Percentiles rank a stretch among this genome's conserved stretches.
Conservation (phyloP, 2,888 invertebrate species). For the Conchocele bisecta region DNA sequence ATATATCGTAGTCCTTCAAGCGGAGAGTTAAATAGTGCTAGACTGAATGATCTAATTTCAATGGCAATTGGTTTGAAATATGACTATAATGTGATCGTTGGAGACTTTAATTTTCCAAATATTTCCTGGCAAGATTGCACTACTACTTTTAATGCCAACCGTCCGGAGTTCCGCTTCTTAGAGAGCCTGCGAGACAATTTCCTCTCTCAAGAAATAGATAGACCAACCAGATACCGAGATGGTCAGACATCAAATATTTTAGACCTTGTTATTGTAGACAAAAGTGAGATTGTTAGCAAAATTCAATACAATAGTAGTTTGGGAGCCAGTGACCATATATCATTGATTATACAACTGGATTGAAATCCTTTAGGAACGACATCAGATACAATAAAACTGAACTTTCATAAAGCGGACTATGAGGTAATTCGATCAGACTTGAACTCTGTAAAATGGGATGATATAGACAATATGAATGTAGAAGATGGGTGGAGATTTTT, state of each 20-base stretch:
- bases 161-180: slow-evolving; percentile 1
- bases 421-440: slow-evolving; percentile 1
- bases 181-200: slow-evolving; percentile 3
- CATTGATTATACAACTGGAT: slow-evolving; percentile 1
- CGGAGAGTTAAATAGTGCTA: background rate
- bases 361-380: too few species aligned
- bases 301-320: background rate
- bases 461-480: background rate
- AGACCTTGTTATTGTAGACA: slow-evolving; percentile 5
- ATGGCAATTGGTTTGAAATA: background rate
- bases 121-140: slow-evolving; percentile 5
- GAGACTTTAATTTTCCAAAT: slow-evolving; percentile 15
- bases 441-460: background rate
- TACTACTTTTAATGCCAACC: background rate
- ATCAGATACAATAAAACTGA: too few species aligned
- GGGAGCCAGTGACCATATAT: slow-evolving; percentile 9
- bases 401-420: slow-evolving; percentile 13
- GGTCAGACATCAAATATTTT: slow-evolving; percentile 3
- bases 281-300: background rate
- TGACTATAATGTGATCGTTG: slow-evolving; percentile 7
- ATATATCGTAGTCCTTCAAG: slow-evolving; percentile 4
- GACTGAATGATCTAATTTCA: slow-evolving; percentile 1
- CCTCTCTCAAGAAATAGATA: background rate
- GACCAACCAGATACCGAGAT: slow-evolving; percentile 7
- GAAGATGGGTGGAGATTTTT: slow-evolving; percentile 1